phyloP scores from a whole-genome alignment of 2,113 vertebrate species.

The Atrichornis clamosus region DNA sequence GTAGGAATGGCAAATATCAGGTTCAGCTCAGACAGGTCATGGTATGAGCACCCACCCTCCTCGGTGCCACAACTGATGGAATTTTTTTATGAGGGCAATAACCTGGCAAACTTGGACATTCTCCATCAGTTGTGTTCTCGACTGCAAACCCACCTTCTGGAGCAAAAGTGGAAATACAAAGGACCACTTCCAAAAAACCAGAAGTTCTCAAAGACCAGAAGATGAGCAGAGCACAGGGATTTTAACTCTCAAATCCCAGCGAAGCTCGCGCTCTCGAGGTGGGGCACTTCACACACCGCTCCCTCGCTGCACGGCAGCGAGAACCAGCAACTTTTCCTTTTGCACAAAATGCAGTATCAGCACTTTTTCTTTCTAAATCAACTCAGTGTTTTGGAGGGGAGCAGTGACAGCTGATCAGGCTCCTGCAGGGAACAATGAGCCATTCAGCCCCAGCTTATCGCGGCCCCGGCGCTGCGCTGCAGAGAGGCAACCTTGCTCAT shows the following conservation, averaged over 20 bases:
- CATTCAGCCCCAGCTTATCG: constrained; percentile 30
- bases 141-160: not conserved
- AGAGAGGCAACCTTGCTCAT: constrained; percentile 46
- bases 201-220: not conserved
- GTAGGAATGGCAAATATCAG: not conserved
- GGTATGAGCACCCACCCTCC: not conserved
- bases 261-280: not conserved
- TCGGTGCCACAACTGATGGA: accelerated
- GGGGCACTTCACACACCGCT: not conserved
- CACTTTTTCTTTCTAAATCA: not conserved
- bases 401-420: constrained; percentile 35
- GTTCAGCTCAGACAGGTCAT: not conserved
- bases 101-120: not conserved
- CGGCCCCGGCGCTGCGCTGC: not conserved
- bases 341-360: not conserved
- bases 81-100: not conserved
- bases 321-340: not conserved
- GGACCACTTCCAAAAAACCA: not conserved
- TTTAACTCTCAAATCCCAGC: accelerated
- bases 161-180: not conserved
- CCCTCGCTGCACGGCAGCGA: not conserved
- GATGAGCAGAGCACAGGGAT: not conserved
- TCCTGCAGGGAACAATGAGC: constrained; percentile 42
- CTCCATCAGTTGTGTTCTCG: not conserved
- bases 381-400: not conserved